Evolutionary conservation across 2,113 vertebrate genomes (phyloP).

Genomic region (Silurus asotus): DNA sequence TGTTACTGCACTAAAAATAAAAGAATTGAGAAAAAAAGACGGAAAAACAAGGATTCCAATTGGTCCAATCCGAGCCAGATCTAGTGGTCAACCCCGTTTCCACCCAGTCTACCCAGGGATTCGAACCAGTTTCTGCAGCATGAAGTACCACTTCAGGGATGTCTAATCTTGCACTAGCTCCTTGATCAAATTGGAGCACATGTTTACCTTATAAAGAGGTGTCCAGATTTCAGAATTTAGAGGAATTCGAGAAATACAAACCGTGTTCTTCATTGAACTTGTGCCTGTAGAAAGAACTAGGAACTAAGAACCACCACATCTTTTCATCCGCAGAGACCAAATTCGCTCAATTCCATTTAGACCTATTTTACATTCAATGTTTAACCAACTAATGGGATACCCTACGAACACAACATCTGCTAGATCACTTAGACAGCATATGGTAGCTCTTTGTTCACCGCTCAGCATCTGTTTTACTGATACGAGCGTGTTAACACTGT

Average conservation of each 20-base stretch:
- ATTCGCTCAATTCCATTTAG: neutral
- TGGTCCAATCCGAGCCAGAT: neutral
- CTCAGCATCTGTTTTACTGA: neutral
- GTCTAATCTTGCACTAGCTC: neutral
- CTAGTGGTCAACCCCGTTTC: neutral
- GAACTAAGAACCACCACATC: neutral
- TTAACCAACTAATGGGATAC: neutral
- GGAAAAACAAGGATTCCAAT: no score
- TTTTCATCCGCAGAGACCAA: neutral
- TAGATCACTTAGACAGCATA: neutral
- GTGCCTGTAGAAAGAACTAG: neutral
- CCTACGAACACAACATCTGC: slow-evolving; percentile 10
- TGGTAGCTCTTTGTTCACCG: slow-evolving; percentile 4
- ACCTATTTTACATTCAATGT: neutral
- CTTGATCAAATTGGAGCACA: neutral
- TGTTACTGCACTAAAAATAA: no score
- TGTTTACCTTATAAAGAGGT: neutral
- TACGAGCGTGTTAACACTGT: neutral
- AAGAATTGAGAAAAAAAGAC: no score
- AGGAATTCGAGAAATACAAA: neutral
- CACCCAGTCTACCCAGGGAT: neutral
- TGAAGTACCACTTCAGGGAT: neutral
- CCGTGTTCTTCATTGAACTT: neutral
- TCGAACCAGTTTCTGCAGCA: neutral
- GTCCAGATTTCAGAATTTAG: neutral